These are phyloP conservation scores for Probosciger aterrimus DNA, from an alignment of 2,113 vertebrate species.

Conservation along the genomic window DNA sequence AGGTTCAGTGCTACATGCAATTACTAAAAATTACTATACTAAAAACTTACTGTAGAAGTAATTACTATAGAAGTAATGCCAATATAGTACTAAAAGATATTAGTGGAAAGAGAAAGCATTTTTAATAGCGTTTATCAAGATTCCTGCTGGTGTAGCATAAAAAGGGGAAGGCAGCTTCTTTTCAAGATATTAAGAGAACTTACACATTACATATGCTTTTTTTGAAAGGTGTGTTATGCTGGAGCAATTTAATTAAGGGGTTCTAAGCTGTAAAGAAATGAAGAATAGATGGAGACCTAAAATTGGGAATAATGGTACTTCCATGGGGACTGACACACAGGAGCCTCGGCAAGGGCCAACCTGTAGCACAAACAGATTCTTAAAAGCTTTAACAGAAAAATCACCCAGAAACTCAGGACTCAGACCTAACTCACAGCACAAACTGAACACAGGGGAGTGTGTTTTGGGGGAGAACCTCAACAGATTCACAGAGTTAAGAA, in stretches of 20 bases:
- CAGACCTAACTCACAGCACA: background rate
- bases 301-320: background rate
- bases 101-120: background rate
- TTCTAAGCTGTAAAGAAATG: background rate
- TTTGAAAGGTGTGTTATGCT: background rate
- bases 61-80: background rate
- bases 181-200: background rate
- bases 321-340: background rate
- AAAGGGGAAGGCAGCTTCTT: background rate
- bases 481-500: background rate
- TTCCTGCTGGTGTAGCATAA: background rate
- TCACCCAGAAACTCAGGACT: background rate
- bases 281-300: background rate
- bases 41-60: background rate
- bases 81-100: background rate
- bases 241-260: background rate
- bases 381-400: background rate
- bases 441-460: background rate
- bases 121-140: background rate
- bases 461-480: background rate
- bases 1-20: background rate
- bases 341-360: background rate
- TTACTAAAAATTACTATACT: background rate
- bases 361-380: background rate
- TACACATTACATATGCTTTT: background rate